Base-by-base conservation (phyloP, 2,113 vertebrate genomes). In the Oxyura jamaicensis region DNA sequence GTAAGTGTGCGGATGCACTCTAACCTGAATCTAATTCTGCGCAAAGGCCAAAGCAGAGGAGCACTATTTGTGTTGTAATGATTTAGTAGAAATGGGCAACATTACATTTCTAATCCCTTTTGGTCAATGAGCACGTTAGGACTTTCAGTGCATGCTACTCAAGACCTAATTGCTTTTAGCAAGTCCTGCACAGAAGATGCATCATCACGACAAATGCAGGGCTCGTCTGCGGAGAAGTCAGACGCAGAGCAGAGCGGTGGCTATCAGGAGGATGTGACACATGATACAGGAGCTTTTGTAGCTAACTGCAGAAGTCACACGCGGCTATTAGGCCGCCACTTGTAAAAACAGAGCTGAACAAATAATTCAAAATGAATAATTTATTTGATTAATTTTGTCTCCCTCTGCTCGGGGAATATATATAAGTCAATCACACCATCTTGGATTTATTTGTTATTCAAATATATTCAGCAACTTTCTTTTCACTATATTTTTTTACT, bases 321-420 rank as follows among this genome's bases (percentile, higher is more conserved):
- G 65, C 31, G 35, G 9, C 48, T 68, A 89, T 84, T 65, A 89
- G 62, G n/a, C 63, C 33, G 69, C 80, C 44, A 20, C 66, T 91
- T 91, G 74, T 90, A 76, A 93, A 96, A 91, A 46, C 58, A 91
- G 81, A 85, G 33, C 55, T 67, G 95, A 95, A 85, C 86, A 95
- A 95, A 94, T 94, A 94, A 93, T 67, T 93, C 86, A 83, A 82
- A 93, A 95, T 96, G 95, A 97, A 96, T 95, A 91, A 97, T 96
- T 94, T 96, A 95, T 95, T 86, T 92, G 91, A 94, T 96, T 96
- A 95, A 91, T 94, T 94, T 94, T 87, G 74, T 76, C 74, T 93
- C 73, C 87, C 59, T 68, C 94, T 93, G 88, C 89, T 93, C 23
- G 1, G 86, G 74, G 91, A 94, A 92, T 96, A 92, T 82, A 87